A percentile compares a stretch with the other conserved stretches of the same genome.
These are phyloP conservation scores for Parazoanthus darwini DNA, from an alignment of 92 coral and sea anemone species.

Conservation along the genomic window DNA sequence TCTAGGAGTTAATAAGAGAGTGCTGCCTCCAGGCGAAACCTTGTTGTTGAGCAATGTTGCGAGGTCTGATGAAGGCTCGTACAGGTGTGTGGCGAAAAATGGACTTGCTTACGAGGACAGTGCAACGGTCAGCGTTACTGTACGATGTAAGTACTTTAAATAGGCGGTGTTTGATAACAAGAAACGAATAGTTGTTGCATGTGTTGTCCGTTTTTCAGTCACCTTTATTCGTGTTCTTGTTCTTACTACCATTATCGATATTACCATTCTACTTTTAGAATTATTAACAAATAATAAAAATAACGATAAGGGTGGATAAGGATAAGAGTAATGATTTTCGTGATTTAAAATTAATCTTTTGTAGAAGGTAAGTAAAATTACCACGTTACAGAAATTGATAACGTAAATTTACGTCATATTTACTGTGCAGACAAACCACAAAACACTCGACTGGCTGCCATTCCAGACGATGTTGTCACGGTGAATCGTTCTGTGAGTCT, in stretches of 20 bases:
- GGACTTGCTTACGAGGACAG: conserved; percentile 72
- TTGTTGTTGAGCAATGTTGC: conserved; percentile 48
- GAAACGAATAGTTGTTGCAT: no score
- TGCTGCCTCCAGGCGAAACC: conserved; percentile 41
- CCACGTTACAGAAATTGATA: not conserved
- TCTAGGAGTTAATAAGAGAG: conserved; percentile 12
- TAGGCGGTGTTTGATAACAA: not conserved
- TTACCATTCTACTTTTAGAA: no score
- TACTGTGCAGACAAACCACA: conserved; percentile 29
- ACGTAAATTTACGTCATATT: not conserved
- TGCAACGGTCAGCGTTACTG: conserved; percentile 57
- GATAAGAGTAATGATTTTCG: no score
- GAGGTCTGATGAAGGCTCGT: conserved; percentile 57
- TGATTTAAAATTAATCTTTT: no score
- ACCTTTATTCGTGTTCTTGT: no score
- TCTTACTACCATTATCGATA: no score
- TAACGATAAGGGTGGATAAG: no score
- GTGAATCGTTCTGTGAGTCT: conserved; percentile 6
- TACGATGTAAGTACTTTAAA: conserved; percentile 46
- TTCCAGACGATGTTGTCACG: conserved; percentile 28
- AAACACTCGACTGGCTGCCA: conserved; percentile 25
- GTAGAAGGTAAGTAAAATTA: no score
- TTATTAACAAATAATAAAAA: no score
- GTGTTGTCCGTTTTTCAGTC: no score
- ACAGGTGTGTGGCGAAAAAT: conserved; percentile 67